A percentile compares a stretch with the other conserved stretches of the same genome.
These are phyloP conservation scores for Spodoptera picta DNA, from an alignment of 2,888 invertebrate genomes.

Conservation along the genomic window DNA sequence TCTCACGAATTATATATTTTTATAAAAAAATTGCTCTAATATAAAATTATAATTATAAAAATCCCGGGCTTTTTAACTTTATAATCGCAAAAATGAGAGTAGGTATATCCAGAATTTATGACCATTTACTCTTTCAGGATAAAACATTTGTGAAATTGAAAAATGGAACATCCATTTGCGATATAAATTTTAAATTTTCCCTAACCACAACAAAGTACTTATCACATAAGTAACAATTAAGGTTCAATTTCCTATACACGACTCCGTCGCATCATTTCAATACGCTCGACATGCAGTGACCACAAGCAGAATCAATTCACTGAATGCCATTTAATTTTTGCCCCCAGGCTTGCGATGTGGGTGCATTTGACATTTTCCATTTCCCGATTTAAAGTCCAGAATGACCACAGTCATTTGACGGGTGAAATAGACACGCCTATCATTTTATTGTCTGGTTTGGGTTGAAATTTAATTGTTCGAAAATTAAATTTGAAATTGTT, in stretches of 20 bases:
- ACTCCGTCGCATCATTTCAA: constrained; percentile 13
- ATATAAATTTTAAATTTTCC: neutral
- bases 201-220: neutral
- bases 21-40: too few relatives aligned
- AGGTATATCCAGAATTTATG: too few relatives aligned
- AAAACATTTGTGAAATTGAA: too few relatives aligned
- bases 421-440: constrained; percentile 9
- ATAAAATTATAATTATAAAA: too few relatives aligned
- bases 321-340: constrained; percentile 57
- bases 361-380: constrained; percentile 80
- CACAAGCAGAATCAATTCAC: constrained; percentile 56
- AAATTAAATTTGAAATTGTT: neutral
- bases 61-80: too few relatives aligned
- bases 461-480: constrained; percentile 1
- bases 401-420: constrained; percentile 57
- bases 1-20: too few relatives aligned
- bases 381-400: constrained; percentile 70
- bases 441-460: constrained; percentile 12
- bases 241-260: constrained; percentile 11
- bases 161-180: too few relatives aligned
- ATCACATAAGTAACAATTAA: neutral
- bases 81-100: too few relatives aligned
- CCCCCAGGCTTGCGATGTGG: constrained; percentile 40
- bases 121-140: too few relatives aligned
- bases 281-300: constrained; percentile 42